Conservation (phyloP, 2,888 invertebrate genomes). For the Eremobia ochroleuca region DNA sequence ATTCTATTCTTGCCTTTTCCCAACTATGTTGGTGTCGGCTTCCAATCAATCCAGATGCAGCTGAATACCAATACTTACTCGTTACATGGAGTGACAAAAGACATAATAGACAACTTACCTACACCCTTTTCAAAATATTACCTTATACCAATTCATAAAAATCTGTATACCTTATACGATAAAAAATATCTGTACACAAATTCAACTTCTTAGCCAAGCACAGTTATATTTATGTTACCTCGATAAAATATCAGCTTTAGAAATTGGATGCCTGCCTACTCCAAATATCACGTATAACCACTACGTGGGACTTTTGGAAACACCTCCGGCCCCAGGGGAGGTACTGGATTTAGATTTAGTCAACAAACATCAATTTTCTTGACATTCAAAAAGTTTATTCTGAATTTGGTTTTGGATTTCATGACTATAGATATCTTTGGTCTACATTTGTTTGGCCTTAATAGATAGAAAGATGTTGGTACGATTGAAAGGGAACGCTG, state of each 20-base stretch:
- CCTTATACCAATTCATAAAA: neutral
- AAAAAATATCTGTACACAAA: slow-evolving; percentile 37
- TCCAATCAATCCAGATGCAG: neutral
- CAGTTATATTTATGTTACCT: slow-evolving; percentile 63
- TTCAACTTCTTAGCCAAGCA: slow-evolving; percentile 34
- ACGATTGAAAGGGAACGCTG: slow-evolving; percentile 4
- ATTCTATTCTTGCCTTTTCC: no score
- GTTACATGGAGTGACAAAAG: neutral
- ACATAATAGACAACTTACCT: neutral
- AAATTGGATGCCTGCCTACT: slow-evolving; percentile 69
- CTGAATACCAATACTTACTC: no score
- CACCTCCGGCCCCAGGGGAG: slow-evolving; percentile 64
- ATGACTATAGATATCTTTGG: slow-evolving; percentile 1
- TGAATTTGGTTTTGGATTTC: slow-evolving; percentile 53
- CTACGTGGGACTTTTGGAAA: slow-evolving; percentile 67
- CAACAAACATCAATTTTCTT: slow-evolving; percentile 69
- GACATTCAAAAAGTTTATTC: slow-evolving; percentile 61
- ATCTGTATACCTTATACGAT: neutral
- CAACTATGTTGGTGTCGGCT: neutral
- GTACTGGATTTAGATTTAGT: slow-evolving; percentile 66
- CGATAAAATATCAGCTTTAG: slow-evolving; percentile 70
- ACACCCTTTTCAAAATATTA: neutral
- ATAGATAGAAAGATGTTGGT: neutral
- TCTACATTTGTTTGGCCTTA: slow-evolving; percentile 14
- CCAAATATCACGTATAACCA: slow-evolving; percentile 69